Evolutionary conservation across 2,888 invertebrate species (phyloP), one percentile per base, ranked within the genome.

Genomic region (Drosophila kambysellisi): DNA sequence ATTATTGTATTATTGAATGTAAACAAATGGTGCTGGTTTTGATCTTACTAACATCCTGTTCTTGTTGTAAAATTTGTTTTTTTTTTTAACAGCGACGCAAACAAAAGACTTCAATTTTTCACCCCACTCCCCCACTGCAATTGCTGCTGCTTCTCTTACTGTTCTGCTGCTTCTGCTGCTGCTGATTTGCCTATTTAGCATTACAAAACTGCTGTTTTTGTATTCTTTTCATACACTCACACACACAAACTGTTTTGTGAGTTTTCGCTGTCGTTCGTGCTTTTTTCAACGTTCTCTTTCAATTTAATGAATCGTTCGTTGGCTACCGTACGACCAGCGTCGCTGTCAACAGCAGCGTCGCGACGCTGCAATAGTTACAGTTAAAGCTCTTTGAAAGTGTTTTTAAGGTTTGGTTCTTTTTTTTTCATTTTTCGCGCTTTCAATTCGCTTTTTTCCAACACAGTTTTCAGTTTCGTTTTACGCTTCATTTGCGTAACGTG

Each of bases 251-350:
- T 17, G 12, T 73, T 81, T 72, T 73, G 61, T 67, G 60, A 65
- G 46, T 74, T 80, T 81, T 89, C 64, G 83, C 85, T 88, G 88
- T 75, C 83, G 90, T 85, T 90, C 88, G 90, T 85, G 85, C 86
- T 88, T 85, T 89, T 89, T 85, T 53, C 86, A 79, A 70, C 58
- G 71, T 85, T 88, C 80, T 85, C 83, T 88, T 85, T 88, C 68
- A 82, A 69, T 83, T 88, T 66, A 82, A 79, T 82, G 74, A 79
- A 70, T 74, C 65, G 81, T 60, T 70, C 70, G 70, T 78, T 74
- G 79, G 74, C 79, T 82, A 75, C 79, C 66, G 79, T 82, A 41
- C 66, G 56, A 32, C 56, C 59, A 17, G 32, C 41, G 72, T 32
- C 69, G 67, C 46, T 66, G 41, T 48, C 60, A 70, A 37, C 51